phyloP scores from a whole-genome alignment of 2,888 invertebrate species.

The Lasioglossum zephyrum region DNA sequence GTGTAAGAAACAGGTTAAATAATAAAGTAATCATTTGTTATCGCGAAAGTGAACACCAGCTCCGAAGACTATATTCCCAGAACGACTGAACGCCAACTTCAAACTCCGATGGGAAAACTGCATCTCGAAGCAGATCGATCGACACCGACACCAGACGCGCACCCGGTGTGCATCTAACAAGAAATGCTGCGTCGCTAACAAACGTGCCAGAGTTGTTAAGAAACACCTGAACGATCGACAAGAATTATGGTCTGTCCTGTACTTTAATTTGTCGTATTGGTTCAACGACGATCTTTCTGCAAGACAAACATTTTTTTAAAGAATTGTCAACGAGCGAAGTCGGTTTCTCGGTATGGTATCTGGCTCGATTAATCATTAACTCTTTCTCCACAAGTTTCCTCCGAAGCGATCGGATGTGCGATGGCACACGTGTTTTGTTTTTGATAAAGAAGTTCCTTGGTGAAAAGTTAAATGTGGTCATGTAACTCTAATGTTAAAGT shows the following conservation, averaged over 20 bases:
- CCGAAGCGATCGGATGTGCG: too few species aligned
- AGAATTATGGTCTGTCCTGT: not conserved
- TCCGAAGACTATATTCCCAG: not conserved
- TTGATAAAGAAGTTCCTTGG: too few species aligned
- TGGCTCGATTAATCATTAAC: not conserved
- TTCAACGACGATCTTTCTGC: too few species aligned
- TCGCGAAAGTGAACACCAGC: not conserved
- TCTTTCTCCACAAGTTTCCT: too few species aligned
- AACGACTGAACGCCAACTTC: constrained; percentile 13
- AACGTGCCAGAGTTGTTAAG: constrained; percentile 4
- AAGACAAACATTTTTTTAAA: too few species aligned
- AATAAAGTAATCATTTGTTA: not conserved
- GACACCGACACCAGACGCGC: not conserved
- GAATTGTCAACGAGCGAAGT: not conserved
- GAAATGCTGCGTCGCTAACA: not conserved
- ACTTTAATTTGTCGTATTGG: not conserved
- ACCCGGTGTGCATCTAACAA: not conserved
- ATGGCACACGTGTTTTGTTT: too few species aligned
- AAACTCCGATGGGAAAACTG: constrained; percentile 3
- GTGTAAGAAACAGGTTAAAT: not conserved
- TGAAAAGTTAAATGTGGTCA: too few species aligned
- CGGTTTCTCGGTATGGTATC: accelerated
- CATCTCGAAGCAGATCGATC: constrained; percentile 1
- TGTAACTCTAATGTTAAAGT: too few species aligned
- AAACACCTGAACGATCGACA: constrained; percentile 2